Evolutionary conservation across 2,113 vertebrate genomes (phyloP).

Genomic region (Vireo altiloquus): DNA sequence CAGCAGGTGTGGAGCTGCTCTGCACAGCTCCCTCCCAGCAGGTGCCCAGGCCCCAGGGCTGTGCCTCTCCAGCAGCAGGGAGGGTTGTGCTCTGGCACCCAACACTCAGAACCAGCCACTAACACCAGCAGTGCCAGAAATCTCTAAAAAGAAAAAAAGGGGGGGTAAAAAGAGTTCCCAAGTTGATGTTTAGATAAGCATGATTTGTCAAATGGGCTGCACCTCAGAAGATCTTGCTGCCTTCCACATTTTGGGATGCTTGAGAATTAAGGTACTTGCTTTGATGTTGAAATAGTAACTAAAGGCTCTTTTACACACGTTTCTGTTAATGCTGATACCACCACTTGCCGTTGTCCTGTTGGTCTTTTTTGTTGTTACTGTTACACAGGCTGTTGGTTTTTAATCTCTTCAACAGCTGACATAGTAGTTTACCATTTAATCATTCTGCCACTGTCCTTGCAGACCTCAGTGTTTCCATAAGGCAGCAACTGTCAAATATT

Average conservation of each 20-base stretch:
- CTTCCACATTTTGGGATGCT: background rate
- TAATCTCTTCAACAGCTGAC: slow-evolving; percentile 46
- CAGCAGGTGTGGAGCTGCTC: background rate
- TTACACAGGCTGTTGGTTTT: background rate
- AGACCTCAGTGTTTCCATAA: background rate
- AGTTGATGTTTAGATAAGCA: background rate
- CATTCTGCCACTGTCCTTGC: background rate
- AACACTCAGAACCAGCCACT: fast-evolving
- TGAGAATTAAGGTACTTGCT: background rate
- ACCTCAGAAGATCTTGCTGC: background rate
- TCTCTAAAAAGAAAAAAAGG: background rate
- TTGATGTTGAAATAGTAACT: background rate
- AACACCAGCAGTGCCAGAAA: background rate
- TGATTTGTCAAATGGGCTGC: background rate
- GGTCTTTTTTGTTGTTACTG: background rate
- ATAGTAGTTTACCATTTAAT: slow-evolving; percentile 9
- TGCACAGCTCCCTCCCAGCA: fast-evolving
- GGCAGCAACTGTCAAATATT: slow-evolving; percentile 32
- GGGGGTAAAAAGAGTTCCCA: fast-evolving
- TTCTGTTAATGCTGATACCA: slow-evolving; percentile 13
- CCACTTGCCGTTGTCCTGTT: background rate
- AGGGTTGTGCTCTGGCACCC: background rate
- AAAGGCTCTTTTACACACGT: background rate
- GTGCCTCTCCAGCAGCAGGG: background rate
- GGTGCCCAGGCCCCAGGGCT: background rate